Evolutionary conservation across 2,113 vertebrate species (phyloP).

Genomic region (Balaenoptera acutorostrata): DNA sequence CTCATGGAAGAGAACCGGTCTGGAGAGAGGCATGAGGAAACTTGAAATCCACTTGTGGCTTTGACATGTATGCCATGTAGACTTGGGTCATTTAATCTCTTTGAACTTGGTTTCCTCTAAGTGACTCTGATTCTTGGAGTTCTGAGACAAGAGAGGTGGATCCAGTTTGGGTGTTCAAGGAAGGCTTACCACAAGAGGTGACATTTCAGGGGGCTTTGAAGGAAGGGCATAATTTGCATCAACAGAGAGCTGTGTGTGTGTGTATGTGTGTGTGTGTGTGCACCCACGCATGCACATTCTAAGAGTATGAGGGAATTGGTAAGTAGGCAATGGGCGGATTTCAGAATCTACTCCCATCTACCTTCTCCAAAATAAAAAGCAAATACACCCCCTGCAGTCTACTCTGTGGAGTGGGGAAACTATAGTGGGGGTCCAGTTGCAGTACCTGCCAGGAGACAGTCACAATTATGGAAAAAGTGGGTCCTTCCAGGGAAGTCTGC

Average conservation of each 20-base stretch:
- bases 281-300: not conserved
- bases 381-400: not conserved
- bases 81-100: not conserved
- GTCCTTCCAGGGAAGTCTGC: no score
- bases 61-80: not conserved
- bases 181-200: not conserved
- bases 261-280: rapidly evolving
- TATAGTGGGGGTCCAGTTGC: not conserved
- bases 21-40: not conserved
- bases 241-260: not conserved
- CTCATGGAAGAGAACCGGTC: not conserved
- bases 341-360: not conserved
- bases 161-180: not conserved
- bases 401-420: not conserved
- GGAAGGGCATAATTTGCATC: not conserved
- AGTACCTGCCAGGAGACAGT: not conserved
- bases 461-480: not conserved
- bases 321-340: not conserved
- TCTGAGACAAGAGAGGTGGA: not conserved
- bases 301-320: not conserved
- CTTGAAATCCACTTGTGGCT: not conserved
- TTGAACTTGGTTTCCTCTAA: not conserved
- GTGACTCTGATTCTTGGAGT: not conserved
- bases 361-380: not conserved
- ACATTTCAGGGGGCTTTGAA: not conserved